Evolutionary conservation across 2,888 invertebrate genomes (phyloP).

Genomic region (Cistogaster globosa): DNA sequence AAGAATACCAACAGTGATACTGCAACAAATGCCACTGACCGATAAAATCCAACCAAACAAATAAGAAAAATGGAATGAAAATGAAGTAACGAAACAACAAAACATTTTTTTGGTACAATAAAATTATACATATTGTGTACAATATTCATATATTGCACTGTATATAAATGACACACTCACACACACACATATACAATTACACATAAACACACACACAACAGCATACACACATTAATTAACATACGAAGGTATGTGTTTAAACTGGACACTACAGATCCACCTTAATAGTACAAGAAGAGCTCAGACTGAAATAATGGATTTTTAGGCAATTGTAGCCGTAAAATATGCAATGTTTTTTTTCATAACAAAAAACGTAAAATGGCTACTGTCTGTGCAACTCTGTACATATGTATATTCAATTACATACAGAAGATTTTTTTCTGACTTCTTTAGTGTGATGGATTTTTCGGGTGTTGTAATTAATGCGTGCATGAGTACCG

Average conservation of each 20-base stretch:
- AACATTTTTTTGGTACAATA: conserved; percentile 32
- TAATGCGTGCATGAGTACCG: conserved; percentile 29
- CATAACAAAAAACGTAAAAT: conserved; percentile 5
- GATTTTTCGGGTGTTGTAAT: conserved; percentile 45
- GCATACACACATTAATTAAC: not conserved
- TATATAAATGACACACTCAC: not conserved
- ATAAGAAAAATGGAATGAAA: conserved; percentile 9
- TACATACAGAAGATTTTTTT: not conserved
- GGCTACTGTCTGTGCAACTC: conserved; percentile 4
- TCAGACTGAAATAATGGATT: not conserved
- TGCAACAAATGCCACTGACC: conserved; percentile 59
- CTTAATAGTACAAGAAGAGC: not conserved
- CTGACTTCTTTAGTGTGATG: not conserved
- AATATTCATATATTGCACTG: conserved; percentile 1
- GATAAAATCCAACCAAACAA: conserved; percentile 46
- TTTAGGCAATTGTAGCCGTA: not conserved
- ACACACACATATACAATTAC: not conserved
- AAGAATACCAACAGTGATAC: not conserved
- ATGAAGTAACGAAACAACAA: not conserved
- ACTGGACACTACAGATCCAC: not conserved
- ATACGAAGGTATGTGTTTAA: not conserved
- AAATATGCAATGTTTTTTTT: conserved; percentile 25
- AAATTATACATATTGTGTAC: conserved; percentile 20
- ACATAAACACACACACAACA: not conserved
- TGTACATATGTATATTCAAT: not conserved